phyloP scores from a whole-genome alignment of 2,113 vertebrate genomes.

The Scortum barcoo region DNA sequence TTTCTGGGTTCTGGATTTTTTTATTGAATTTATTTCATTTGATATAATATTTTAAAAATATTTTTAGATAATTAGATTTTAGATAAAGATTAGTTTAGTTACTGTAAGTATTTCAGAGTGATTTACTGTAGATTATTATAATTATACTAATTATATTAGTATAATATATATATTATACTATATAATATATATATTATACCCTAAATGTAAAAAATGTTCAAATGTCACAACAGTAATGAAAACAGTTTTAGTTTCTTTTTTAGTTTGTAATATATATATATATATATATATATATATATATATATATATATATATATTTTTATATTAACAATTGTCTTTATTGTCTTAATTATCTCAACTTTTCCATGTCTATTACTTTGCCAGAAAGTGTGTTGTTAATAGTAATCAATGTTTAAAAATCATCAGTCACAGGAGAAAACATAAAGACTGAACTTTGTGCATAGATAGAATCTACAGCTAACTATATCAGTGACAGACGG shows the following conservation, averaged over 20 bases:
- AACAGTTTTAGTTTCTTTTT: neutral
- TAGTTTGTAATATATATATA: too few species aligned
- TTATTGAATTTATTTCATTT: neutral
- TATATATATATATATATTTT: too few species aligned
- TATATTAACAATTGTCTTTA: neutral
- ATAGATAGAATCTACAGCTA: too few species aligned
- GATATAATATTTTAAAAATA: neutral
- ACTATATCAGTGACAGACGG: neutral
- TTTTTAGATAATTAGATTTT: neutral
- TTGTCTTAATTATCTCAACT: neutral
- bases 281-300: too few species aligned
- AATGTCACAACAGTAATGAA: neutral
- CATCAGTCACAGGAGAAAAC: neutral
- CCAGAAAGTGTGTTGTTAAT: neutral
- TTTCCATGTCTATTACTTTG: neutral
- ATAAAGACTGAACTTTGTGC: neutral
- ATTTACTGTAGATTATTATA: neutral
- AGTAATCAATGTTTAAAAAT: neutral
- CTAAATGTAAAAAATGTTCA: neutral
- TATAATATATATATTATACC: too few species aligned
- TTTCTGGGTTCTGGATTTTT: slow-evolving; percentile 12
- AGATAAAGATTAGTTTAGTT: too few species aligned
- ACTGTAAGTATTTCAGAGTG: neutral
- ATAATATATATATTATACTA: too few species aligned
- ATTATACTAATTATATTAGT: too few species aligned